Evolutionary conservation across 2,113 vertebrate species (phyloP).

Genomic region (Eupsittula cactorum): DNA sequence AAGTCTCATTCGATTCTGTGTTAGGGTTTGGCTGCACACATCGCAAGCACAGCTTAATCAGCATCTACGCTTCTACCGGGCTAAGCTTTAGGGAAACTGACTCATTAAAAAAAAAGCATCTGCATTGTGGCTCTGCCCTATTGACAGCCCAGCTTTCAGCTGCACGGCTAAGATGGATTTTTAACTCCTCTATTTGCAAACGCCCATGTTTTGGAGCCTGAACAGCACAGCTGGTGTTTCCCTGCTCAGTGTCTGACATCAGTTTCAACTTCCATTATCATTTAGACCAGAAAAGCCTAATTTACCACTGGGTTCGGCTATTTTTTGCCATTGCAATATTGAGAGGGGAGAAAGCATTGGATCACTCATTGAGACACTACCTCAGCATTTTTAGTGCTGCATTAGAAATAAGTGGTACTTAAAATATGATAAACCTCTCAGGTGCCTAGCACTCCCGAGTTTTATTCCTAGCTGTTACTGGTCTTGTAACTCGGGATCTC

Average conservation of each 20-base stretch:
- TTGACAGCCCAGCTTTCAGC: background rate
- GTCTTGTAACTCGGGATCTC: background rate
- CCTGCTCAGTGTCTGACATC: background rate
- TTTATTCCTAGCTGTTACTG: background rate
- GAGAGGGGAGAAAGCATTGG: background rate
- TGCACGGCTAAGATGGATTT: background rate
- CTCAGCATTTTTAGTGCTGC: background rate
- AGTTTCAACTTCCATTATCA: background rate
- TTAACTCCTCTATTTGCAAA: background rate
- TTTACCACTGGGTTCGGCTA: background rate
- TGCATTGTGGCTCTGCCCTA: background rate
- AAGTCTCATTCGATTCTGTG: background rate
- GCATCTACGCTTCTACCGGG: background rate
- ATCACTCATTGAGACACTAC: background rate
- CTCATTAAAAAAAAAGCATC: background rate
- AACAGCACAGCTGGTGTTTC: background rate
- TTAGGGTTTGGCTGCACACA: background rate
- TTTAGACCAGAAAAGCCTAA: background rate
- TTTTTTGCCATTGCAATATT: background rate
- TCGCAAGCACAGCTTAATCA: background rate
- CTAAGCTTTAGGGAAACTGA: background rate
- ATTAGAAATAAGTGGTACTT: background rate
- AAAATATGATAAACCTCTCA: background rate
- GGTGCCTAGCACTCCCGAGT: background rate
- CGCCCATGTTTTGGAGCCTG: background rate